phyloP scores from a whole-genome alignment of 1,140 invertebrate genomes.

The Drosophila eugracilis region DNA sequence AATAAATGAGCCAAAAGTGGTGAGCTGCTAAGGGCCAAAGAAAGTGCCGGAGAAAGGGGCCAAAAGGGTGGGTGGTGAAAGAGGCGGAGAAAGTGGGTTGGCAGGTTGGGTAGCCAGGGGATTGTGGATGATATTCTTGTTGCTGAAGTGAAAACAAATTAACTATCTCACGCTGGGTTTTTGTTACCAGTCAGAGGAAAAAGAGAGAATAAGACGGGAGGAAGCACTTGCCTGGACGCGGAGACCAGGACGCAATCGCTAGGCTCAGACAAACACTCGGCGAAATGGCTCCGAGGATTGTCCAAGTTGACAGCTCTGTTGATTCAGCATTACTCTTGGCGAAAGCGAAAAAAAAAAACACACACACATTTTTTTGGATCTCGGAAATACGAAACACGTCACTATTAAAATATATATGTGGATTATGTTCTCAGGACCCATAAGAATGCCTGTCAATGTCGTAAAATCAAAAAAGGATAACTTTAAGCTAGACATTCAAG shows the following conservation, averaged over 20 bases:
- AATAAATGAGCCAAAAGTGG: conserved; percentile 81
- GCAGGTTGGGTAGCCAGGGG: conserved; percentile 3
- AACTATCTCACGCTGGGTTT: conserved; percentile 82
- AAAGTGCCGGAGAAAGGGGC: conserved; percentile 5
- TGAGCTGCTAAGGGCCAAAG: conserved; percentile 36
- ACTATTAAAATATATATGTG: conserved; percentile 16
- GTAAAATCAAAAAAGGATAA: not conserved
- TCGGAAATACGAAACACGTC: not conserved
- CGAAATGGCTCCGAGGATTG: conserved; percentile 48
- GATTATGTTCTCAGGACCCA: conserved; percentile 10
- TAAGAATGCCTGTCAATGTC: not conserved
- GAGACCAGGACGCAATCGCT: conserved; percentile 34
- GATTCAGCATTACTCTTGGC: conserved; percentile 41
- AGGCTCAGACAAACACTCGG: conserved; percentile 62
- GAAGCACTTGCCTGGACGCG: conserved; percentile 9
- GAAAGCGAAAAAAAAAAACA: conserved; percentile 17
- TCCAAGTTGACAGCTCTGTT: conserved; percentile 64
- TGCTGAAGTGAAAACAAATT: conserved; percentile 82
- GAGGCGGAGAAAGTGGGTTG: not conserved
- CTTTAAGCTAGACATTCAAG: too few species aligned
- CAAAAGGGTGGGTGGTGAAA: not conserved
- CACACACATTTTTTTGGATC: too few species aligned
- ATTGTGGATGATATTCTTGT: conserved; percentile 60
- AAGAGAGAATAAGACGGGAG: conserved; percentile 6
- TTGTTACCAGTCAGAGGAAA: conserved; percentile 33